Percentiles rank a stretch among this genome's conserved stretches.
These are phyloP conservation scores for Tinamus major DNA, from an alignment of 2,797 vertebrate genomes.

Conservation along the genomic window DNA sequence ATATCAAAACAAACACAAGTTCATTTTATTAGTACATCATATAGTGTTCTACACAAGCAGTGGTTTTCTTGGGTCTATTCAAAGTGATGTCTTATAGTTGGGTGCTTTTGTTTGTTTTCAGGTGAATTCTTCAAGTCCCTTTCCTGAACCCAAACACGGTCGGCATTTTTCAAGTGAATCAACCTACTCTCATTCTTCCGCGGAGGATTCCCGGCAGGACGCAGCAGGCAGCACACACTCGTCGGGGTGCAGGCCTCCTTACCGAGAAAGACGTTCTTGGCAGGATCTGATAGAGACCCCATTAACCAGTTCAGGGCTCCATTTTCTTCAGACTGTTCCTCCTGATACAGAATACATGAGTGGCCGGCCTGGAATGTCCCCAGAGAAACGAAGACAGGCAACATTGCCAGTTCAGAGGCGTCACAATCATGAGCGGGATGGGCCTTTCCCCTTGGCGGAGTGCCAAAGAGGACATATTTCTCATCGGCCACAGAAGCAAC, in stretches of 20 bases:
- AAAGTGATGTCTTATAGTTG: background rate
- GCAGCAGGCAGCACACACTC: constrained; percentile 83
- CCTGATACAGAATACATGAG: constrained; percentile 79
- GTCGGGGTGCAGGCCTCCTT: constrained; percentile 85
- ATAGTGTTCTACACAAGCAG: background rate
- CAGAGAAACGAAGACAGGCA: constrained; percentile 84
- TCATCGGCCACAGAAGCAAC: constrained; percentile 84
- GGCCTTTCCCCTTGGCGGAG: constrained; percentile 89
- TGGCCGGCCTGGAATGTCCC: constrained; percentile 80
- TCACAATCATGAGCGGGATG: constrained; percentile 84
- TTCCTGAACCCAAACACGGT: constrained; percentile 87
- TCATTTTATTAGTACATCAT: background rate
- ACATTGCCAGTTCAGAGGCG: constrained; percentile 78
- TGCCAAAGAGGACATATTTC: constrained; percentile 81
- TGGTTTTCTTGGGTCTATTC: background rate
- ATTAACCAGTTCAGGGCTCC: constrained; percentile 89
- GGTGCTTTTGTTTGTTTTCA: constrained; percentile 64
- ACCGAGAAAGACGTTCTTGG: constrained; percentile 89
- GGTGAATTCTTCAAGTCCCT: constrained; percentile 91
- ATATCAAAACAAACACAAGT: background rate
- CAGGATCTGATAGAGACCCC: constrained; percentile 93
- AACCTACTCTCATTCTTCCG: constrained; percentile 89
- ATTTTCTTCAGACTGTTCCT: constrained; percentile 89
- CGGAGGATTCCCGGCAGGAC: constrained; percentile 85
- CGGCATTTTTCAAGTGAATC: constrained; percentile 91